Percentiles rank a stretch among this genome's conserved stretches.
phyloP scores from a whole-genome alignment of 2,888 invertebrate species.

The Meliscaeva auricollis region DNA sequence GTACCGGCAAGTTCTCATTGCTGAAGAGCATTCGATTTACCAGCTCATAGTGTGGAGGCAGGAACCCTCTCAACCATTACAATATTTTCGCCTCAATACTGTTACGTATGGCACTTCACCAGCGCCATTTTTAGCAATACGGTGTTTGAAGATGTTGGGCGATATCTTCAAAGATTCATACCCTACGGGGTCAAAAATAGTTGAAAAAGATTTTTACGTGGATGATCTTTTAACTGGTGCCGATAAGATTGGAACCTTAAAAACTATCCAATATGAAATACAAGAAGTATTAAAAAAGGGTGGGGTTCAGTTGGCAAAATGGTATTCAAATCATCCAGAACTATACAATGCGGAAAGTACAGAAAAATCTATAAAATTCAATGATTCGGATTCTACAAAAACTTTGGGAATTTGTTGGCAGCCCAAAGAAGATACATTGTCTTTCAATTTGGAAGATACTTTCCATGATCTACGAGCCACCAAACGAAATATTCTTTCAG shows the following conservation, averaged over 20 bases:
- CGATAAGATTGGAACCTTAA: background rate
- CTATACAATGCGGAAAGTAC: too few species aligned
- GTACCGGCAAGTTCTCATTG: constrained; percentile 24
- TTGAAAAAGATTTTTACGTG: background rate
- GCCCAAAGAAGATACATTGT: too few species aligned
- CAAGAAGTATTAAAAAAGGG: background rate
- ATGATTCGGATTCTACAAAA: too few species aligned
- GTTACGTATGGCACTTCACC: constrained; percentile 16
- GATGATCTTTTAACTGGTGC: constrained; percentile 5
- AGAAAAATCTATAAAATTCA: too few species aligned
- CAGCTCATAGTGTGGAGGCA: constrained; percentile 26
- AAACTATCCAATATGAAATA: background rate
- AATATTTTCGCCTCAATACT: constrained; percentile 16
- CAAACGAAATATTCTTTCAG: constrained; percentile 32
- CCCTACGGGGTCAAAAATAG: constrained; percentile 1
- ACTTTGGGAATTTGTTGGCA: too few species aligned
- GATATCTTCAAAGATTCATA: too few species aligned
- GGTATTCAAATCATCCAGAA: too few species aligned
- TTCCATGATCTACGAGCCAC: background rate
- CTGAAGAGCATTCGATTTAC: constrained; percentile 30
- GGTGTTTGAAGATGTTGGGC: background rate
- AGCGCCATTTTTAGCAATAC: constrained; percentile 29
- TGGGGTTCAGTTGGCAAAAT: constrained; percentile 32
- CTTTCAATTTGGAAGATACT: constrained; percentile 4
- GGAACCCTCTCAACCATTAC: background rate